A percentile compares a stretch with the other conserved stretches of the same genome.
These are phyloP conservation scores for Gallinago nigripennis DNA, from an alignment of 2,797 vertebrate species.

Conservation along the genomic window DNA sequence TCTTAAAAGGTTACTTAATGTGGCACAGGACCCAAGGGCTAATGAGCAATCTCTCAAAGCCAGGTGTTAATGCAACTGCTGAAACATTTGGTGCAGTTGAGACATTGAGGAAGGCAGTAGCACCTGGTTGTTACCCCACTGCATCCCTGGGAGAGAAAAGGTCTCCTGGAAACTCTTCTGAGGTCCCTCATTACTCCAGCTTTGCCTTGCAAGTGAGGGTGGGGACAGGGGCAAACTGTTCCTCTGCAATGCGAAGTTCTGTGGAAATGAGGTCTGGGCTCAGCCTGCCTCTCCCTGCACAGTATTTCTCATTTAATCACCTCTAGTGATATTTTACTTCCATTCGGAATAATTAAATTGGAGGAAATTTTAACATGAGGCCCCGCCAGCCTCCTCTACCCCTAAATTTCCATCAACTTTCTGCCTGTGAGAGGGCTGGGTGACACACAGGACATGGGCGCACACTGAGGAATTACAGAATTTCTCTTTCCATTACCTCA, in stretches of 20 bases:
- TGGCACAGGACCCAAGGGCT: conserved; percentile 7
- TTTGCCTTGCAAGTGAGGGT: not conserved
- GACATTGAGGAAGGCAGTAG: not conserved
- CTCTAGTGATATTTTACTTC: not conserved
- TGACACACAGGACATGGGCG: not conserved
- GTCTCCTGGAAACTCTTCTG: not conserved
- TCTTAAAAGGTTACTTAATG: conserved; percentile 14
- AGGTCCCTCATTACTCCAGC: not conserved
- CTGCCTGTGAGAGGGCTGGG: not conserved
- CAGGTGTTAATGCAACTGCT: not conserved
- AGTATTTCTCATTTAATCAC: not conserved
- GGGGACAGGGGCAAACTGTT: not conserved
- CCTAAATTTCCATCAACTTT: not conserved
- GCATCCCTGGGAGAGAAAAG: not conserved
- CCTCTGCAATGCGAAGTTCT: accelerated
- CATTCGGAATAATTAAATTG: not conserved
- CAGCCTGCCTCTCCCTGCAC: not conserved
- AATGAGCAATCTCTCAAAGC: conserved; percentile 28
- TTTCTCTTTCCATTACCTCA: conserved; percentile 54
- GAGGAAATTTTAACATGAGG: not conserved
- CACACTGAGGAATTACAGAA: not conserved
- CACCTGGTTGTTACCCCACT: not conserved
- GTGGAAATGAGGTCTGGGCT: not conserved
- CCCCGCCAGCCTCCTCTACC: not conserved
- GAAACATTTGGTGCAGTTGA: not conserved